Percentiles rank a stretch among this genome's conserved stretches.
phyloP scores from a whole-genome alignment of 1,140 invertebrate genomes.

The Bombus consobrinus region DNA sequence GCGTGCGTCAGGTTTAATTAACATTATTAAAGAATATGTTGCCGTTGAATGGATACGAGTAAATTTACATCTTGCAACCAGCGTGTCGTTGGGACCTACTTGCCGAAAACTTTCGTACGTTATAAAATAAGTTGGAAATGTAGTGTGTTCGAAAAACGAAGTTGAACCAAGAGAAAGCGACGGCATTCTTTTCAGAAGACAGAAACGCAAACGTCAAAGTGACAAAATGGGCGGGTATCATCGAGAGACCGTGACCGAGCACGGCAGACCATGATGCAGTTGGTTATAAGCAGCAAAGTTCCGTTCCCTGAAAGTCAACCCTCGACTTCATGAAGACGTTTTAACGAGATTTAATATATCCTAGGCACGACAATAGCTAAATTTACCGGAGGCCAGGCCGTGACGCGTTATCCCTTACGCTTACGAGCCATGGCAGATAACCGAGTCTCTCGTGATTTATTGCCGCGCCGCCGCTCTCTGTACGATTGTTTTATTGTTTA shows the following conservation, averaged over 20 bases:
- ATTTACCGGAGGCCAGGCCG: slow-evolving; percentile 63
- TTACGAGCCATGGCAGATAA: slow-evolving; percentile 51
- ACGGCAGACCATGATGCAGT: background rate
- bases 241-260: background rate
- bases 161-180: too few relatives aligned
- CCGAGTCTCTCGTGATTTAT: slow-evolving; percentile 62
- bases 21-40: too few relatives aligned
- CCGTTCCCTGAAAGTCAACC: background rate
- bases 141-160: too few relatives aligned
- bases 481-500: slow-evolving; percentile 69
- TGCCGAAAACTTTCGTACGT: too few relatives aligned
- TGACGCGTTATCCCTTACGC: slow-evolving; percentile 51
- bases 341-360: slow-evolving; percentile 72
- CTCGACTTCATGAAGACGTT: slow-evolving; percentile 59
- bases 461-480: slow-evolving; percentile 38
- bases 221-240: background rate
- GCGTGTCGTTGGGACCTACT: too few relatives aligned
- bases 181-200: too few relatives aligned
- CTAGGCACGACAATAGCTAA: slow-evolving; percentile 70
- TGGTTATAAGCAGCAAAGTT: background rate
- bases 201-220: too few relatives aligned
- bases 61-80: too few relatives aligned
- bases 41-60: too few relatives aligned
- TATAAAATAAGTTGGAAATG: too few relatives aligned
- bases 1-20: too few relatives aligned